Base-by-base conservation (phyloP, 2,797 vertebrate species). In the Gymnothorax reevesii region DNA sequence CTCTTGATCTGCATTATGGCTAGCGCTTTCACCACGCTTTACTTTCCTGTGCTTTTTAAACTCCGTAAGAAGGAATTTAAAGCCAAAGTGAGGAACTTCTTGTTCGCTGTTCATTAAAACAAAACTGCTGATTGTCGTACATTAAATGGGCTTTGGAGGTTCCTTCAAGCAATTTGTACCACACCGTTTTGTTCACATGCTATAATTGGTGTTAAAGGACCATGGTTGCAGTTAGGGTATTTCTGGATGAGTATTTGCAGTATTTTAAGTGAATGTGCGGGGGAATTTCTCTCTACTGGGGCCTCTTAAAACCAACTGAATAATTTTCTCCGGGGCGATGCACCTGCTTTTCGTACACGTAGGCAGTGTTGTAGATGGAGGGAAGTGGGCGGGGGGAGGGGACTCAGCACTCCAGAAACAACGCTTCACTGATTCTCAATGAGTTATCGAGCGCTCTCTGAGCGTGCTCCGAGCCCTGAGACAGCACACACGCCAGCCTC, bases 371-470 rank as follows among this genome's bases (percentile, higher is more conserved):
- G 13, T 1, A 15, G 52, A 52, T 3, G 42, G 0, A 15, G 33
- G n/a, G 27, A 8, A 6, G 7, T 52, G 20, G 15, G 77, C 7
- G 52, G n/a, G 42, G 33, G 27, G 15, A 42, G 27, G 8, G 15
- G 73, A 17, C 33, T 7, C 15, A 12, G 22, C 33, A n/a, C 33
- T 55, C 8, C 66, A 85, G 52, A 12, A 57, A 25, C 59, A 55
- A 42, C 55, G 66, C 49, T 57, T 85, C 84, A 25, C 22, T 85
- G 64, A 27, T 49, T 85, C 59, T 85, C 49, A 57, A 55, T 85
- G 62, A 69, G 83, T 71, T 69, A 79, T 57, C 33, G 10, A 84
- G 62, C 49, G 69, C 49, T 52, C 64, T 85, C 66, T 57, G 52
- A 73, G 52, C 33, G 33, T 42, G 33, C 54, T n/a, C 33, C 15